Evolutionary conservation across 2,888 invertebrate genomes (phyloP), one percentile per base, ranked within the genome.

Genomic region (Seira musarum): DNA sequence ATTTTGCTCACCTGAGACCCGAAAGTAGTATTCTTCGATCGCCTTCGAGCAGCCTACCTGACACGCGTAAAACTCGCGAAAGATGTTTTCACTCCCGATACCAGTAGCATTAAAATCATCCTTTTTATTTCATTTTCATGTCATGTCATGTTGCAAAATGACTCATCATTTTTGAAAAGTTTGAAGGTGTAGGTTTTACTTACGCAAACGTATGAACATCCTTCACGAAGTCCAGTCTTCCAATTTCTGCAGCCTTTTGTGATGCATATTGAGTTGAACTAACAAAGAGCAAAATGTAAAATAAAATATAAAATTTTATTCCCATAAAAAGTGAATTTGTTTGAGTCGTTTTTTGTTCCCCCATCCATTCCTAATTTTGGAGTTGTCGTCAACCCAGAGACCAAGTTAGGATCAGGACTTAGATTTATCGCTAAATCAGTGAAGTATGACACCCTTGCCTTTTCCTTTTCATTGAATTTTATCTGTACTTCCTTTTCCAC

Each of bases 41-140:
- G 82, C 82, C 78, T 82, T 83, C 1, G 83, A 84, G 74, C 86
- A 86, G 21, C 86, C 86, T 15, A 84, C 61, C 79, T 85, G 84
- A 64, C 86, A 86, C 2, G 83, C 79, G 49, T 83, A 83, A 67
- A 82, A 81, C 49, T 85, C 84, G 17, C 84, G 80, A 72, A 84
- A 83, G 70, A 85, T 83, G 17, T 64, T 73, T 63, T 83, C 84
- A 22, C 79, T 85, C 30, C 80, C 85, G 30, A 82, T n/a, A n/a
- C n/a, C n/a, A n/a, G n/a, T n/a, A n/a, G n/a, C n/a, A n/a, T n/a
- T n/a, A n/a, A n/a, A n/a, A n/a, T n/a, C n/a, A n/a, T n/a, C n/a
- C n/a, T n/a, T n/a, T n/a, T n/a, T n/a, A n/a, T n/a, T n/a, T n/a
- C n/a, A n/a, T n/a, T n/a, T n/a, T n/a, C n/a, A n/a, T n/a, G n/a